Conservation (phyloP, 2,113 vertebrate genomes). For the Passer domesticus region DNA sequence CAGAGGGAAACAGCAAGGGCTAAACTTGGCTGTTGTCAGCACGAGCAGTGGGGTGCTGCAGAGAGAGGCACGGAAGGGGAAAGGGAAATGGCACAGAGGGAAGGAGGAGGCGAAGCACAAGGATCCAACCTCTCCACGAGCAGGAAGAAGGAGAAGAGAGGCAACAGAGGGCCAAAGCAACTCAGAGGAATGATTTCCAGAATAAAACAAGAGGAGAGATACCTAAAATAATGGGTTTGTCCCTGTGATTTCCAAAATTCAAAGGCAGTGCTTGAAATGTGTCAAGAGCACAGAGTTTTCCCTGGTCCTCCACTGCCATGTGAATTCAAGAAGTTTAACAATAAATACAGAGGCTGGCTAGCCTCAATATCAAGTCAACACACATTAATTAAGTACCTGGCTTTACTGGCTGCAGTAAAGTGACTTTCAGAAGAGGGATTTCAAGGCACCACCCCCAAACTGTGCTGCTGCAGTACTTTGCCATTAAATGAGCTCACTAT, state of each 20-base stretch:
- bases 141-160: background rate
- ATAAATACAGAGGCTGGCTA: background rate
- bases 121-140: background rate
- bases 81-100: background rate
- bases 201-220: background rate
- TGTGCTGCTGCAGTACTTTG: background rate
- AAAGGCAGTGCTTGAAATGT: accelerated
- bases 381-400: background rate
- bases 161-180: background rate
- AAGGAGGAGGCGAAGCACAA: background rate
- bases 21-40: accelerated
- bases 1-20: background rate
- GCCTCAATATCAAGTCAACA: background rate
- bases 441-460: background rate
- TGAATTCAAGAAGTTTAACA: background rate
- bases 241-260: background rate
- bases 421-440: background rate
- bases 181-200: background rate
- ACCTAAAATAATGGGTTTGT: background rate
- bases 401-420: background rate
- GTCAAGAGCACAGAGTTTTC: accelerated
- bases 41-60: accelerated
- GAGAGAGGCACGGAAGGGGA: background rate
- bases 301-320: accelerated
- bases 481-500: background rate